Evolutionary conservation across 2,113 vertebrate genomes (phyloP).

Genomic region (Oreochromis spilurus): DNA sequence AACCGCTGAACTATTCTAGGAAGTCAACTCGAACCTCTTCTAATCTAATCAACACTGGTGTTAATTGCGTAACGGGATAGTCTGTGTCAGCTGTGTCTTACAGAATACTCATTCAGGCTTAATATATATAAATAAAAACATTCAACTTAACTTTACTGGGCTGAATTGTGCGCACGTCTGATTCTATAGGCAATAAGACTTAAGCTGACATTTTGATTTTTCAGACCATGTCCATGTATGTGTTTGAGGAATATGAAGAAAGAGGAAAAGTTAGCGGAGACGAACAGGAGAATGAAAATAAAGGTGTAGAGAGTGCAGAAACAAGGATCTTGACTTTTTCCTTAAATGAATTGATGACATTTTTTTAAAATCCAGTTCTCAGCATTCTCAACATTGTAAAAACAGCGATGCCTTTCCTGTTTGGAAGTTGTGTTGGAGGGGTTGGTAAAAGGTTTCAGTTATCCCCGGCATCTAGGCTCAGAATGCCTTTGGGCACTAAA

Average conservation of each 20-base stretch:
- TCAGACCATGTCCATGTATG: background rate
- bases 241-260: background rate
- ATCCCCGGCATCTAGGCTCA: conserved; percentile 23
- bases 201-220: conserved; percentile 29
- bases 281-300: background rate
- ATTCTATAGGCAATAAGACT: background rate
- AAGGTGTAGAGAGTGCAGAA: background rate
- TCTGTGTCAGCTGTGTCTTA: background rate
- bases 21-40: conserved; percentile 36
- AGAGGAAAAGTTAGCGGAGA: background rate
- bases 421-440: background rate
- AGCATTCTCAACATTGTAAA: background rate
- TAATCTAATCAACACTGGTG: conserved; percentile 23
- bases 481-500: conserved; percentile 23
- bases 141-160: background rate
- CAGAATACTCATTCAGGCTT: background rate
- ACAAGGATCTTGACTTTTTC: background rate
- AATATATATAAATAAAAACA: background rate
- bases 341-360: background rate
- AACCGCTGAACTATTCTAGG: conserved; percentile 37
- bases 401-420: background rate
- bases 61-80: conserved; percentile 23
- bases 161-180: background rate
- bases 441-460: conserved; percentile 35
- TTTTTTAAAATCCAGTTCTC: background rate